Base-by-base conservation (phyloP, 2,888 invertebrate genomes). In the Calliphora vomitoria region DNA sequence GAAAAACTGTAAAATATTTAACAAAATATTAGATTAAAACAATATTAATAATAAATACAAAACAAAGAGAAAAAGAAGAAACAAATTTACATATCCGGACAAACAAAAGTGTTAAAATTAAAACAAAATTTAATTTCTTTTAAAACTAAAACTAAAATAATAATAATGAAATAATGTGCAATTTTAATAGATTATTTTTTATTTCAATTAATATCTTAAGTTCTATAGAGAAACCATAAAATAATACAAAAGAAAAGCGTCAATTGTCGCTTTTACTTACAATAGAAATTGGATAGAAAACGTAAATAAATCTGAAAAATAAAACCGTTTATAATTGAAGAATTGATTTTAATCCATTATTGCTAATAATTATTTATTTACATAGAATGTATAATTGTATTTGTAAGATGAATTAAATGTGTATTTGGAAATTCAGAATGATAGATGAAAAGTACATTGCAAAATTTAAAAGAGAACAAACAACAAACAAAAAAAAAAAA, bases 81-180 rank as follows among this genome's bases (percentile, higher is more conserved):
- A 78, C 55, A 66, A 87, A 75, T 88, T 85, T 85, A 89, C 89
- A 89, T 89, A 89, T 89, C 89, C 85, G 86, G 81, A 75, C 41
- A 62, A 75, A 25, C 25, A 44, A 85, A 78, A 53, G 13, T 75
- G 50, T 31, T 64, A 69, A 79, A 66, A 78, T 35, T 44, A 53
- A 75, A 64, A 68, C n/a, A 18, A 71, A 74, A 75, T 83, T 78
- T 55, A 69, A 85, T 55, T 84, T 81, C 13, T 84, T 76, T 79
- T 76, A 64, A 66, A 58, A 60, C 31, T 18, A 20, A 31, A 11
- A 44, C 4, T 13, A 44, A 15, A 66, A 8, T 47, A 44, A 82
- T 25, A 72, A 66, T 81, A 81, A 58, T 79, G 78, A 85, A 76
- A 64, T 60, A 62, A 68, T 83, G 66, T 85, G 84, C 83, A 80